Evolutionary conservation across 1,140 invertebrate genomes (phyloP).

Genomic region (Pentalonia nigronervosa): DNA sequence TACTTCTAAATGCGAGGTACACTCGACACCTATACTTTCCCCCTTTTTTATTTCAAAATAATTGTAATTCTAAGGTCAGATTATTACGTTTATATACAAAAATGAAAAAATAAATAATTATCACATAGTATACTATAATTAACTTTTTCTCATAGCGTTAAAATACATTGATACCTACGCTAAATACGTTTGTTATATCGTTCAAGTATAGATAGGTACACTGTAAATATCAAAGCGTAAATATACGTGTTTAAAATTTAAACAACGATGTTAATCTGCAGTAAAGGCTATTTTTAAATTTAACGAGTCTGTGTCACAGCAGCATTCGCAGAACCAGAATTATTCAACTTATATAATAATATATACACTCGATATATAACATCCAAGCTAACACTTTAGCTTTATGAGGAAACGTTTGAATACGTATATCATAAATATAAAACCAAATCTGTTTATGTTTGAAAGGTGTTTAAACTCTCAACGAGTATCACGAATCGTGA

Average conservation of each 20-base stretch:
- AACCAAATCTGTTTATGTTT: background rate
- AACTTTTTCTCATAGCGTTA: background rate
- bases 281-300: background rate
- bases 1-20: background rate
- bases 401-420: background rate
- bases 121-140: background rate
- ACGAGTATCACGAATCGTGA: background rate
- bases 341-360: background rate
- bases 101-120: background rate
- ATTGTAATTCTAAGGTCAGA: constrained; percentile 10
- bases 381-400: background rate
- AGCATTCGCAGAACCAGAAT: background rate
- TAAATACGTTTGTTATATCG: background rate
- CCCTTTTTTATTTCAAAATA: background rate
- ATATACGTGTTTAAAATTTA: constrained; percentile 26
- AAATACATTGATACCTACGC: background rate
- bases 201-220: background rate
- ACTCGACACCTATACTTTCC: too few species aligned
- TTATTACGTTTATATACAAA: background rate
- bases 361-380: background rate
- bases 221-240: background rate
- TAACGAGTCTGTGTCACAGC: background rate
- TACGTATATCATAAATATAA: background rate
- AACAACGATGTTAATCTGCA: background rate
- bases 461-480: too few species aligned